Evolutionary conservation across 2,888 invertebrate species (phyloP), one percentile per base, ranked within the genome.

Genomic region (Gandaritis pyraliata): DNA sequence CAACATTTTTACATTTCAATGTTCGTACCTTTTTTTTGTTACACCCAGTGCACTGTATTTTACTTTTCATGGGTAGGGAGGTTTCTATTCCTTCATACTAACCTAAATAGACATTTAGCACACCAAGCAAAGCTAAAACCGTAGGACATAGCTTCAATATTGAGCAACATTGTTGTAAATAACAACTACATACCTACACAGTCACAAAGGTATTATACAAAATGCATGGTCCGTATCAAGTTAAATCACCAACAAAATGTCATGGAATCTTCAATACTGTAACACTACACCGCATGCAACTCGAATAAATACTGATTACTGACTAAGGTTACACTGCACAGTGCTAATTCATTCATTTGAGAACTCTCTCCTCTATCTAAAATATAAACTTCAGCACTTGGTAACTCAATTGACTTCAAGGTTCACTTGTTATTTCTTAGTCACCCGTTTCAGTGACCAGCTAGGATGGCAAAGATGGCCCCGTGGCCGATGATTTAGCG

Each of bases 401-500:
- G 86, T 87, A 87, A 88, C 88, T 85, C 75, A 75, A 72, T 69
- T 38, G 38, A 38, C 54, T 18, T 46, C 12, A 46, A 13, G 13
- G 43, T 36, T 36, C 18, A 46, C 36, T 46, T 54, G 41, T 7
- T 43, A 12, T 18, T 53, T 52, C 41, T 12, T 29, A 13, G 13
- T 41, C 38, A 18, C 50, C 12, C 18, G 38, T 7, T 39, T 49
- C 18, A 46, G 23, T 47, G 23, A 23, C 23, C 29, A 46, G 23
- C 29, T 13, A 6, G 23, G 6, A 47, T 13, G 38, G 36, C 36
- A 13, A 30, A 7, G 12, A 39, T 15, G 38, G 12, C 48, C 13
- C 1, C 23, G 4, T 30, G 47, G n/a, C 30, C 30, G 13, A 23
- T 47, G 29, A 12, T 29, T 29, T 29, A 47, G 30, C 8, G 13